Base-by-base conservation (phyloP, 2,113 vertebrate genomes). In the Eptatretus burgeri region DNA sequence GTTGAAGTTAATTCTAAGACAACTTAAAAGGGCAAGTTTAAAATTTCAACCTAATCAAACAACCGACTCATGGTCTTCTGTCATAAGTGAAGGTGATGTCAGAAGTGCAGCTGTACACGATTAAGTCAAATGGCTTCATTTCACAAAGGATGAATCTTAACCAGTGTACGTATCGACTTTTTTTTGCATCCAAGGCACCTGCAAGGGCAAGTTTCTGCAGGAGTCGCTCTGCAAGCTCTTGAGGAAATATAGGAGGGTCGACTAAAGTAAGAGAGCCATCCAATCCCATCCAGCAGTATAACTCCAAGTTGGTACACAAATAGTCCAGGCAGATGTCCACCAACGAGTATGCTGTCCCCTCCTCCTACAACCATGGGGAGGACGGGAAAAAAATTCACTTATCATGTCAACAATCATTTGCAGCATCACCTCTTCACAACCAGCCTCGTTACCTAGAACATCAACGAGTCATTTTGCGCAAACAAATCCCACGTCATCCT, bases 211-310 rank as follows among this genome's bases (percentile, higher is more conserved):
- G 93, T 1, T 87, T 96, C 70, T 79, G 79, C 74, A 96, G 78
- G 69, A 98, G 77, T 67, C 86, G 81, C 67, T 94, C 91, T 11
- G 91, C 87, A 51, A 96, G 80, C 73, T 96, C 91, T 72, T 96
- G 91, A 17, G 91, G 91, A 72, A 96, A 98, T 65, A 89, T 79
- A 7, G 87, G 80, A 16, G 82, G 81, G 72, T 96, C 89, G 66
- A 86, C 82, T 67, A 98, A 77, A 70, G 82, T 79, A 16, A 86
- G 66, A 0, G 89, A 93, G 50, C 91, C 91, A 74, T 98, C 91
- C 11, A 84, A 79, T 19, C 80, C 80, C 69, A 83, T 88, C 67
- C 78, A 78, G 69, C 86, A 93, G 72, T 94, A 88, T 67, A 78
- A 78, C 70, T 93, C 84, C 62, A 98, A 77, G 66, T 84, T 81